Base-by-base conservation (phyloP, 2,797 vertebrate genomes). In the Austrolebias charrua region DNA sequence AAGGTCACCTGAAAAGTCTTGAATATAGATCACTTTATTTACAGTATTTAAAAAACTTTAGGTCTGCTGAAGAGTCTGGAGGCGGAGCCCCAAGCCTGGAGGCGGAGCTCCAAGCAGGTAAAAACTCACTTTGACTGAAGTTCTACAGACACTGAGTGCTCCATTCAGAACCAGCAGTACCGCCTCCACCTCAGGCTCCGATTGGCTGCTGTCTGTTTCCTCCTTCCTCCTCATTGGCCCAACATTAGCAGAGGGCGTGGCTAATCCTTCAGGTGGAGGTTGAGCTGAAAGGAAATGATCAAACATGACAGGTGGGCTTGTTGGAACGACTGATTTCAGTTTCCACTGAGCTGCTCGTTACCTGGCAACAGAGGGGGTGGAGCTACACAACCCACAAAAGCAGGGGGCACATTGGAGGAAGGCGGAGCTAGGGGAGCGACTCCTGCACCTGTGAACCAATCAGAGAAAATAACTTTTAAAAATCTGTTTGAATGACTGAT, bases 111-210 rank as follows among this genome's bases (percentile, higher is more conserved):
- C 9, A 8, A 9, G 63, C 53, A 55, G 59, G 50, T 16, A 8
- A 6, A 4, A 29, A 66, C 88, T 91, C 84, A 97, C 96, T 86
- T 79, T 92, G 3, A 92, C 84, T 0, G 82, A 45, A 1, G 69
- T 83, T 60, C 90, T 93, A 75, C 96, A 98, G 4, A 88, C 79
- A 0, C 69, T 75, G 4, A 98, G 82, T 0, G 93, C 92, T 59
- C 76, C 75, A 52, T 80, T 77, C 76, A 98, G 82, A 24, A 93
- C 86, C 6, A 9, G 62, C 11, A 95, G 57, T 56, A 96, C 90
- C 0, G 43, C 77, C 9, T 90, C 90, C 1, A 94, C 7, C 1
- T 86, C 79, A 12, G 90, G 89, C 54, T 94, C 88, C 4, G 73
- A 53, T 31, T 80, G 76, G 75, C 75, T 79, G 64, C 52, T 15